Base-by-base conservation (phyloP, 2,888 invertebrate genomes). In the Helicoverpa assulta region DNA sequence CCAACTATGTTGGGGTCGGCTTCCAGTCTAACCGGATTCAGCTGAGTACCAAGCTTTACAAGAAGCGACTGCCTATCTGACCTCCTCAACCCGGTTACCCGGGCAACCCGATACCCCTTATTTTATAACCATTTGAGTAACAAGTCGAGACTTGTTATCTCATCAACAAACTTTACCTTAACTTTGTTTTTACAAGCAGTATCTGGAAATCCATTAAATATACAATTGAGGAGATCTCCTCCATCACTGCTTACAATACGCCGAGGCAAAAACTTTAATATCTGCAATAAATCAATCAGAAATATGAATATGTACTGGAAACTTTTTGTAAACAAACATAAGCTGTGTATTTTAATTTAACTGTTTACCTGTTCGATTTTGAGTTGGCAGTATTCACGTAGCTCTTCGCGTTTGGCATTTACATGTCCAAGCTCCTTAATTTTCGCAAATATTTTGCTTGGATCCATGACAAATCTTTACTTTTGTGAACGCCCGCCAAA, bases 191-290 rank as follows among this genome's bases (percentile, higher is more conserved):
- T 86, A 63, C 63, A 75, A 18, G 85, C 75, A 21, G 74, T 87
- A 74, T 93, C 92, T 19, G 89, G 81, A 29, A 94, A 80, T 57
- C 94, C 95, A 85, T 89, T 93, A 4, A 95, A 83, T 69, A 95
- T 80, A 79, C 91, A 93, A 70, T 93, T 90, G 50, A 94, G 74
- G 29, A 95, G 50, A 70, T 90, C 88, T 33, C 88, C 89, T 0
- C 93, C 95, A 84, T 95, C 95, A 63, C 90, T 92, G 69, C 89
- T 90, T 21, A 94, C 65, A 61, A 95, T 88, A 64, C 91, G 89
- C 26, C 89, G 86, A 2, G 93, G 88, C 74, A 95, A 84, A 71
- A 81, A 83, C 65, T 89, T 89, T 29, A 90, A 57, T 51, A 95
- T 89, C 94, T 95, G 85, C 37, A 89, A 86, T 53, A 70, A 68